Base-by-base conservation (phyloP, 1,140 invertebrate genomes). In the Panulirus ornatus region DNA sequence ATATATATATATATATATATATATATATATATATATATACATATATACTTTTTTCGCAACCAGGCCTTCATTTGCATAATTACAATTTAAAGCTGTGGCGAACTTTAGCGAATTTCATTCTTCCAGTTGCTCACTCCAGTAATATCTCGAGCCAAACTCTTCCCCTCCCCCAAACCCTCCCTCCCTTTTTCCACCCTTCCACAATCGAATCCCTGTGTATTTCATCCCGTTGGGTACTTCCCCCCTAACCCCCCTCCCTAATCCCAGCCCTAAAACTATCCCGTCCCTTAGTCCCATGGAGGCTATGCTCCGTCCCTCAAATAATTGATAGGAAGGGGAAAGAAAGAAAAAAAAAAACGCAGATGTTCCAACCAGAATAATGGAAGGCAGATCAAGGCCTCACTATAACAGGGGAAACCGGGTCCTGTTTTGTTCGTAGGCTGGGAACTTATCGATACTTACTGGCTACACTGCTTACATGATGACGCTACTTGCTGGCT, bases 281-380 rank as follows among this genome's bases (percentile, higher is more conserved):
- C 22, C 38, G 36, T 38, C 40, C 79, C 34, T 63, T 30, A 1
- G 27, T 84, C 63, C 81, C 38, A 38, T 38, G 63, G 51, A 83
- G 38, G 51, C 58, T 38, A 22, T 63, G 30, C 47, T 38, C 54
- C 51, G 8, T 51, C 58, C 81, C 76, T 42, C 76, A 42, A 79
- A 79, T 83, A 83, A 83, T 54, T 83, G 36, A 66, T n/a, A n/a
- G n/a, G n/a, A n/a, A n/a, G n/a, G n/a, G n/a, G n/a, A n/a, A n/a
- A n/a, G n/a, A n/a, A n/a, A n/a, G n/a, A 51, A 54, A 36, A n/a
- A 63, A 83, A 83, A 78, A 83, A 63, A 83, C 51, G 81, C 81
- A 83, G 81, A 83, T 83, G 81, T 83, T 40, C 54, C 6, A 14
- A 6, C 19, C 30, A 38, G 81, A 54, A 70, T 83, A 83, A 83